Evolutionary conservation across 2,113 vertebrate species (phyloP).

Genomic region (Eclectus roratus): DNA sequence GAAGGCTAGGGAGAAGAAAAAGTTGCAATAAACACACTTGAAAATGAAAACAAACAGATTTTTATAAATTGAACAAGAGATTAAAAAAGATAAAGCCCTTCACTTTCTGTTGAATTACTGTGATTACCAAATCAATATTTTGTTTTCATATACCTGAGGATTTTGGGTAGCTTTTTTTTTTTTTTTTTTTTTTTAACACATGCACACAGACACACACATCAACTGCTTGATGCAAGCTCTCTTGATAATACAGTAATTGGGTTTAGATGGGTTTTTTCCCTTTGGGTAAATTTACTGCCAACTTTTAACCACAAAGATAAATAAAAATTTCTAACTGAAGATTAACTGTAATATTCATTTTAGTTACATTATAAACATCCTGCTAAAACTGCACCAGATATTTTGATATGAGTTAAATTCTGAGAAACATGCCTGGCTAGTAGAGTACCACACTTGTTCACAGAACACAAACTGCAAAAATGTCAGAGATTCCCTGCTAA

Average conservation of each 20-base stretch:
- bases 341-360: background rate
- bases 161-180: rapidly evolving
- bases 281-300: background rate
- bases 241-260: background rate
- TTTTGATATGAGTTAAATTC: background rate
- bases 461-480: background rate
- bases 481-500: background rate
- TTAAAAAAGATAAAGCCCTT: background rate
- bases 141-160: background rate
- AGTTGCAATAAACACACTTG: background rate
- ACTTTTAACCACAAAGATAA: background rate
- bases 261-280: background rate
- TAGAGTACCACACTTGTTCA: background rate
- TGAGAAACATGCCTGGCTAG: background rate
- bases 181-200: background rate
- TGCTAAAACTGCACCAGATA: background rate
- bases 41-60: background rate
- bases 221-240: background rate
- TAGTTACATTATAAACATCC: background rate
- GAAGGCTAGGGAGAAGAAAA: background rate
- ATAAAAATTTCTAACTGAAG: background rate
- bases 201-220: background rate
- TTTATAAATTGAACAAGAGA: background rate
- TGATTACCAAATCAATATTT: background rate
- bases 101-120: background rate